phyloP scores from a whole-genome alignment of 2,888 invertebrate genomes.

The Ophraella communa region DNA sequence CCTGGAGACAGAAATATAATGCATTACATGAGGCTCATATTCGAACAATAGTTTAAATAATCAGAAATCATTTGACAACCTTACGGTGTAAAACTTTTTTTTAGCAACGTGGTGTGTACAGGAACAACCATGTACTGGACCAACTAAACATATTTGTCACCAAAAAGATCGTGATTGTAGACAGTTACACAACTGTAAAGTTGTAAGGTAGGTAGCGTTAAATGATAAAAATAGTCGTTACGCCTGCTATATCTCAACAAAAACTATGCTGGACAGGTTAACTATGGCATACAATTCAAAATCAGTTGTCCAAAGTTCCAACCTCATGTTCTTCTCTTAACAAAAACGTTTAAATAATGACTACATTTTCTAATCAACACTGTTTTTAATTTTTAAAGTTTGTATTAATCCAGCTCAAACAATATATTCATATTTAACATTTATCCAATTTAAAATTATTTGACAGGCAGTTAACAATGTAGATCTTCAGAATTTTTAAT shows the following conservation, averaged over 20 bases:
- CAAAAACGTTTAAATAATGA: too few species aligned
- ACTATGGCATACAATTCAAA: not conserved
- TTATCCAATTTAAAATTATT: too few species aligned
- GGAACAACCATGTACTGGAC: conserved; percentile 8
- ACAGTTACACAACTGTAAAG: not conserved
- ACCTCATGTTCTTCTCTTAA: too few species aligned
- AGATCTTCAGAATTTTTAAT: too few species aligned
- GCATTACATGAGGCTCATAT: conserved; percentile 60
- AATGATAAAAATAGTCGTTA: not conserved
- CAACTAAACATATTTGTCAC: not conserved
- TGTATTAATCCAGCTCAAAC: too few species aligned
- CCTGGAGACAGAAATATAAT: conserved; percentile 72
- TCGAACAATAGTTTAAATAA: conserved; percentile 23
- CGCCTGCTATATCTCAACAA: not conserved
- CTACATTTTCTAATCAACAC: too few species aligned
- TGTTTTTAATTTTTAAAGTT: too few species aligned
- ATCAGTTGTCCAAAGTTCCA: not conserved
- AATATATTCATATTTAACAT: too few species aligned
- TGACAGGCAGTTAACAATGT: too few species aligned
- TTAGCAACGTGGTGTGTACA: conserved; percentile 4
- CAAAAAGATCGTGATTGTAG: not conserved
- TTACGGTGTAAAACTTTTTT: not conserved
- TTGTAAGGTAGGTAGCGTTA: not conserved
- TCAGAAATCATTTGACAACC: not conserved
- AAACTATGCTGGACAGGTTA: not conserved